Percentiles rank a stretch among this genome's conserved stretches.
Conservation (phyloP, 2,888 invertebrate genomes). For the Torymus auratus region DNA sequence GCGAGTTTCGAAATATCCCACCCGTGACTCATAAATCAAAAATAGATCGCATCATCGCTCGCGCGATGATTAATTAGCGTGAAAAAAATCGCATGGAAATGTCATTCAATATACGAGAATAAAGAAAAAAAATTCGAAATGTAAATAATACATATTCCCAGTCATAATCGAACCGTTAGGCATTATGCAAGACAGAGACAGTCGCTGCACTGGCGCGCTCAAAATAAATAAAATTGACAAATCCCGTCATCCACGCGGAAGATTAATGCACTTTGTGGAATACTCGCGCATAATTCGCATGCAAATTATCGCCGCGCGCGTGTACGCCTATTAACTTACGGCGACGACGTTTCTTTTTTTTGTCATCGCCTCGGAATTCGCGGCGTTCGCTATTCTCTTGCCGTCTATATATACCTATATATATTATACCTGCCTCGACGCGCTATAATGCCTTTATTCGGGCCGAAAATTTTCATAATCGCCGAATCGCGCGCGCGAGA, state of each 20-base stretch:
- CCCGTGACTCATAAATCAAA: slow-evolving; percentile 41
- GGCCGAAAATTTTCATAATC: slow-evolving; percentile 35
- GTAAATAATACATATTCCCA: slow-evolving; percentile 24
- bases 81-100: slow-evolving; percentile 35
- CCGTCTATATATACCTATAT: not conserved
- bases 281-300: slow-evolving; percentile 66
- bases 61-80: slow-evolving; percentile 30
- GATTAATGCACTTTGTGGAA: slow-evolving; percentile 67
- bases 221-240: slow-evolving; percentile 65
- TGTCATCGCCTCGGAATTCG: slow-evolving; percentile 36
- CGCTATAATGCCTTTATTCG: slow-evolving; percentile 31
- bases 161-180: slow-evolving; percentile 10
- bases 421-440: not conserved
- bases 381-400: not conserved
- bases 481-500: not conserved
- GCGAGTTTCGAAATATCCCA: slow-evolving; percentile 19
- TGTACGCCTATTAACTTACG: slow-evolving; percentile 24
- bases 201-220: slow-evolving; percentile 23
- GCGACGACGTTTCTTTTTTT: slow-evolving; percentile 11
- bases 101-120: not conserved
- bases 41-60: slow-evolving; percentile 38
- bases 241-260: slow-evolving; percentile 60
- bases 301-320: slow-evolving; percentile 62
- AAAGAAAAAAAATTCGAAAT: slow-evolving; percentile 27
- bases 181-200: slow-evolving; percentile 60